Base-by-base conservation (phyloP, 1,140 invertebrate species). In the Brachionus rotundiformis region DNA sequence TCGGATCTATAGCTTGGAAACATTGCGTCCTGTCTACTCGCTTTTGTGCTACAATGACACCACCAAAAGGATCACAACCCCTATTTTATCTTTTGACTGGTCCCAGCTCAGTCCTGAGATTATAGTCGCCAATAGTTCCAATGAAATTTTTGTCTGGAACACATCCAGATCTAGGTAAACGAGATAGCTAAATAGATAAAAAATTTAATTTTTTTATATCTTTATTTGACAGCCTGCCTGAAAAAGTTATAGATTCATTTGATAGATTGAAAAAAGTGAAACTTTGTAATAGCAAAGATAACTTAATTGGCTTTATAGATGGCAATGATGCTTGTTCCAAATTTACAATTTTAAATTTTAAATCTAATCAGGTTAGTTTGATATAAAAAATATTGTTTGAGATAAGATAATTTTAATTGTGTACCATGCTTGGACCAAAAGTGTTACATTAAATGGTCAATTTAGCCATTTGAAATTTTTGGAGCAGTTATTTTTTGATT, bases 331-430 rank as follows among this genome's bases (percentile, higher is more conserved):
- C 68, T 47, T 73, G 68, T 44, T 73, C 68, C 2, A 73, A 47
- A 47, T 73, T 73, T 27, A 73, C 68, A 25, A 73, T 73, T 27
- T 11, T 73, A 2, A 73, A 73, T 73, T 73, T 44, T 44, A 73
- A 73, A 44, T 47, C 68, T 13, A 73, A 73, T 73, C 68, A 73
- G 25, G 68, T 73, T 27, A 41, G 19, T 47, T 73, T 73, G 0
- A 25, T 11, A 16, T 8, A 25, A 49, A n/a, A n/a, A n/a, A n/a
- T n/a, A n/a, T n/a, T n/a, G n/a, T n/a, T n/a, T n/a, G n/a, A n/a
- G n/a, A n/a, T n/a, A n/a, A n/a, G n/a, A n/a, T n/a, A n/a, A n/a
- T n/a, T n/a, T n/a, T n/a, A n/a, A n/a, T n/a, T n/a, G n/a, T n/a
- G n/a, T n/a, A n/a, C n/a, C n/a, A n/a, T n/a, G n/a, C n/a, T n/a